Evolutionary conservation across 2,888 invertebrate species (phyloP).

Genomic region (Nephrotoma appendiculata): DNA sequence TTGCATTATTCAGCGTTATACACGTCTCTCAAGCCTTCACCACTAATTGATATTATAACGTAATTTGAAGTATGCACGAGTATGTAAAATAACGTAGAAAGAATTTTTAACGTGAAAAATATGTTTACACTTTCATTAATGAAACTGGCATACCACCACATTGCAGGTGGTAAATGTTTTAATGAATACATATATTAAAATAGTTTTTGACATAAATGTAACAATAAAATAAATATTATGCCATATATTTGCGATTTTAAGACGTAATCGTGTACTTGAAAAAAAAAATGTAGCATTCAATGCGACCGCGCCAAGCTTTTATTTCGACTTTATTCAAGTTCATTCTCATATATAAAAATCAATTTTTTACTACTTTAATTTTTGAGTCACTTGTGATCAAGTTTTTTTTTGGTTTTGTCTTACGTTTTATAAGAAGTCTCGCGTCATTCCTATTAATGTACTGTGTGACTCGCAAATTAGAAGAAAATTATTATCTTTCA

Average conservation of each 20-base stretch:
- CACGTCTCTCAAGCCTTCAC: neutral
- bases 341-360: neutral
- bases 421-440: neutral
- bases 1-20: neutral
- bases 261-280: neutral
- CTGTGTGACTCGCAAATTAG: neutral
- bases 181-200: neutral
- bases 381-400: neutral
- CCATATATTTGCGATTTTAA: neutral
- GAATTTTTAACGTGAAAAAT: neutral
- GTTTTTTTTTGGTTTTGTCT: neutral
- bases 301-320: neutral
- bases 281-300: neutral
- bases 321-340: neutral
- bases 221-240: neutral
- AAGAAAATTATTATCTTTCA: too few relatives aligned
- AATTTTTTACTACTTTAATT: neutral
- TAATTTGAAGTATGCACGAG: neutral
- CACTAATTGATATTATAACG: neutral
- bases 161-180: neutral
- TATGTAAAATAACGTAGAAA: neutral
- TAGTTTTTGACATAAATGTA: neutral
- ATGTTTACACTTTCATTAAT: neutral
- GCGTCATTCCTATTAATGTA: neutral
- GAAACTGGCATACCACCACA: neutral